Evolutionary conservation across 2,888 invertebrate species (phyloP), one percentile per base, ranked within the genome.

Genomic region (Apamea crenata): DNA sequence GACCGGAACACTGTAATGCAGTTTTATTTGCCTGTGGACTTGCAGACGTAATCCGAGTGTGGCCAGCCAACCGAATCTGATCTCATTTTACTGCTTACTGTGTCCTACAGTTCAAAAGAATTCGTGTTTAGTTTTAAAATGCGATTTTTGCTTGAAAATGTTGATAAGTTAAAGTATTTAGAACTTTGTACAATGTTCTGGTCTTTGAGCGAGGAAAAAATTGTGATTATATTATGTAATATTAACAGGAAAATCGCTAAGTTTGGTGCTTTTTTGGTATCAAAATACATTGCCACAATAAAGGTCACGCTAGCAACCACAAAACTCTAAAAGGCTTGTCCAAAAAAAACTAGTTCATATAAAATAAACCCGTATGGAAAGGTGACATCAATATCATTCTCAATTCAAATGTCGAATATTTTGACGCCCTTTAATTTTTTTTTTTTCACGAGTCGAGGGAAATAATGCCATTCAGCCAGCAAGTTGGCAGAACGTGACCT

Each of bases 401-500:
- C 29, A 74, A 77, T 77, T 82, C 65, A 74, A 85, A 77, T 65
- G 32, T 56, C 36, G 18, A 76, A 74, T 86, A 72, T 73, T 75
- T 67, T 79, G 50, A 32, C 40, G 68, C 47, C 32, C n/a, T 53
- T 70, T 67, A 14, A 21, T 77, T 44, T 73, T 86, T 83, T 81
- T 47, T 53, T 78, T 82, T 56, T 74, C 29, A 29, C 70, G 68
- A 68, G 78, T 40, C 74, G 50, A 61, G 74, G 80, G 82, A 76
- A 88, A 82, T 78, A 76, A 65, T 32, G 16, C 40, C 56, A 21
- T 69, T 75, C 69, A 77, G 75, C 81, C 75, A 73, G 76, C 50
- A 77, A 83, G 87, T 79, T 83, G 71, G 67, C 40, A 36, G 40
- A 84, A 87, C 87, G 82, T 88, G 87, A 87, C 78, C 65, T 84